phyloP scores from a whole-genome alignment of 1,140 invertebrate species.

The Trichonephila clavipes region DNA sequence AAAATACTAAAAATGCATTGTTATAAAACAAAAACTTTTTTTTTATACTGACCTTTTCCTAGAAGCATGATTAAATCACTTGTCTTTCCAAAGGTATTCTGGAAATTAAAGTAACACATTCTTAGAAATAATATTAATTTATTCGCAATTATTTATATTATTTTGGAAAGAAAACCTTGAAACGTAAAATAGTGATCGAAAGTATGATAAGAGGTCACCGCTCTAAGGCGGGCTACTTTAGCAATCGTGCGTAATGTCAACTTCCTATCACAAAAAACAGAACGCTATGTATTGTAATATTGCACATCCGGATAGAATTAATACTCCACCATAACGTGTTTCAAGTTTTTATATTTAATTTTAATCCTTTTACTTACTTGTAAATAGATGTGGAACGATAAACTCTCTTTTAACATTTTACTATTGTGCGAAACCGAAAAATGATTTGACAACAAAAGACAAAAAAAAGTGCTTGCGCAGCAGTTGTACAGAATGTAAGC shows the following conservation, averaged over 20 bases:
- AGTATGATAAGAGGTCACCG: conserved; percentile 2
- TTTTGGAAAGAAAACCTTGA: conserved; percentile 13
- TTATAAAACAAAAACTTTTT: background rate
- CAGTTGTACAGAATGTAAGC: too few relatives aligned
- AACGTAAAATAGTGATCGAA: background rate
- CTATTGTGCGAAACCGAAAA: too few relatives aligned
- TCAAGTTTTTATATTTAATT: background rate
- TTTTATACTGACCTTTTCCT: background rate
- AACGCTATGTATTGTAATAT: background rate
- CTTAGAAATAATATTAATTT: background rate
- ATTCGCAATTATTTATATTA: background rate
- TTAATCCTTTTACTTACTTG: background rate
- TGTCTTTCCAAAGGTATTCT: background rate
- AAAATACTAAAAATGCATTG: too few relatives aligned
- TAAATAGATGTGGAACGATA: too few relatives aligned
- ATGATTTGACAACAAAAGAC: too few relatives aligned
- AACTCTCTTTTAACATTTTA: too few relatives aligned
- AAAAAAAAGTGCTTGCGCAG: too few relatives aligned
- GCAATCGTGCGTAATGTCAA: background rate
- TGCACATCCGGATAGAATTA: background rate
- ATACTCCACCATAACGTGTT: background rate
- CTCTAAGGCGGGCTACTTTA: background rate
- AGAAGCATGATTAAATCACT: background rate
- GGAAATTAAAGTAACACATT: background rate
- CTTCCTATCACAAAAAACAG: background rate